phyloP scores from a whole-genome alignment of 2,113 vertebrate genomes.

The Cranoglanis bouderius region DNA sequence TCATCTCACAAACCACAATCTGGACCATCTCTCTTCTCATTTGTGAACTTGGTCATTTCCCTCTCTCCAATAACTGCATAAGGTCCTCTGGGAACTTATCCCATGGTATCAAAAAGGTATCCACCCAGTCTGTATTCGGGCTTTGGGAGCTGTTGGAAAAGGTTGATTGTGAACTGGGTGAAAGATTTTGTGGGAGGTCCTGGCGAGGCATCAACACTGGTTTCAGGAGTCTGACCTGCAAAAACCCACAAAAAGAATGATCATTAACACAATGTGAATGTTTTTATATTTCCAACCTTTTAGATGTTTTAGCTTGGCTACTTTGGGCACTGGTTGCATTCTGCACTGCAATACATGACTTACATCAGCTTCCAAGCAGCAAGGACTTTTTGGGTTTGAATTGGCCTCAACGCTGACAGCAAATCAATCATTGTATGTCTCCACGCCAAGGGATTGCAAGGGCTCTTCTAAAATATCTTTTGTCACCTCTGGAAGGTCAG shows the following conservation, averaged over 20 bases:
- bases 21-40: conserved; percentile 53
- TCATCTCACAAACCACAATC: conserved; percentile 48
- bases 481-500: conserved; percentile 48
- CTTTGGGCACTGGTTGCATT: conserved; percentile 8
- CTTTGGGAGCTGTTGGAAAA: conserved; percentile 30
- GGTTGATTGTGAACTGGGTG: conserved; percentile 20
- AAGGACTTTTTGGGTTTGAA: conserved; percentile 54
- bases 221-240: background rate
- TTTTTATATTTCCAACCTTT: background rate
- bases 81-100: conserved; percentile 42
- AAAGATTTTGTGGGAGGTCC: conserved; percentile 19
- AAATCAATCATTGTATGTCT: conserved; percentile 42
- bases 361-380: conserved; percentile 53
- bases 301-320: conserved; percentile 4
- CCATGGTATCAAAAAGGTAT: background rate
- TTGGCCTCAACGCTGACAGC: conserved; percentile 52
- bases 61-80: conserved; percentile 49
- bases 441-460: conserved; percentile 36
- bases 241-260: too few relatives aligned
- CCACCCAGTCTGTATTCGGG: background rate
- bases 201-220: conserved; percentile 24
- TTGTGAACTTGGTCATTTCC: conserved; percentile 29
- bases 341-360: conserved; percentile 28
- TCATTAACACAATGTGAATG: conserved; percentile 40
- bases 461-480: conserved; percentile 52